Evolutionary conservation across 2,113 vertebrate species (phyloP).

Genomic region (Carassius gibelio): DNA sequence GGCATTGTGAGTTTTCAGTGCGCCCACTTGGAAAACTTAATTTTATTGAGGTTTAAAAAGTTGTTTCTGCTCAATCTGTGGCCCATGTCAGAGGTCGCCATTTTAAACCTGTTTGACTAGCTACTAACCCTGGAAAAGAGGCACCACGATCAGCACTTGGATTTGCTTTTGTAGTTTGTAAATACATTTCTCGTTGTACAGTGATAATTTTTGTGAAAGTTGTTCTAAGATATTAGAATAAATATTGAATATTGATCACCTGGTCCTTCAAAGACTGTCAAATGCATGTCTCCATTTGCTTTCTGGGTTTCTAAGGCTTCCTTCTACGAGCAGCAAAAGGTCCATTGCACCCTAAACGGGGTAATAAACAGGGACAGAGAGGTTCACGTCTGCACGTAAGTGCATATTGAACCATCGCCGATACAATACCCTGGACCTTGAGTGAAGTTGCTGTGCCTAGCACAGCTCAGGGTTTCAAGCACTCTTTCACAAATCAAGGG

Average conservation of each 20-base stretch:
- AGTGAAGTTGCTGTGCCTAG: conserved; percentile 55
- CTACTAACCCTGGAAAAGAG: conserved; percentile 76
- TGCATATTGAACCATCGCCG: conserved; percentile 59
- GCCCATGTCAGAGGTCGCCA: conserved; percentile 58
- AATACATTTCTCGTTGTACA: conserved; percentile 76
- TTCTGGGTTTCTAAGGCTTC: conserved; percentile 11
- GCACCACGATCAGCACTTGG: conserved; percentile 77
- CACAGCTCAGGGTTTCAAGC: conserved; percentile 49
- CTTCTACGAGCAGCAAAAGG: conserved; percentile 27
- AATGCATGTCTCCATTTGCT: conserved; percentile 5
- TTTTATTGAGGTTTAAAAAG: neutral
- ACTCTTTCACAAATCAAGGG: conserved; percentile 65
- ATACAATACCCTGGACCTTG: conserved; percentile 59
- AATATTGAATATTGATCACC: conserved; percentile 61
- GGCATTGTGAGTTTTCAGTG: neutral
- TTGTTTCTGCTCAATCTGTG: conserved; percentile 61
- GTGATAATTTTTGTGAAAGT: conserved; percentile 75
- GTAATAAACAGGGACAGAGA: conserved; percentile 47
- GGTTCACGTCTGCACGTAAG: conserved; percentile 54
- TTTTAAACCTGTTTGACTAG: conserved; percentile 67
- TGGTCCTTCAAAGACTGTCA: neutral
- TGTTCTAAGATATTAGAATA: conserved; percentile 77
- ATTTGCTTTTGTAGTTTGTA: conserved; percentile 72
- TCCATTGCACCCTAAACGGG: conserved; percentile 26
- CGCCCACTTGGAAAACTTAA: neutral